Percentiles rank a stretch among this genome's conserved stretches.
These are phyloP conservation scores for Hypotaenidia philippensis DNA, from an alignment of 2,797 vertebrate species.

Conservation along the genomic window DNA sequence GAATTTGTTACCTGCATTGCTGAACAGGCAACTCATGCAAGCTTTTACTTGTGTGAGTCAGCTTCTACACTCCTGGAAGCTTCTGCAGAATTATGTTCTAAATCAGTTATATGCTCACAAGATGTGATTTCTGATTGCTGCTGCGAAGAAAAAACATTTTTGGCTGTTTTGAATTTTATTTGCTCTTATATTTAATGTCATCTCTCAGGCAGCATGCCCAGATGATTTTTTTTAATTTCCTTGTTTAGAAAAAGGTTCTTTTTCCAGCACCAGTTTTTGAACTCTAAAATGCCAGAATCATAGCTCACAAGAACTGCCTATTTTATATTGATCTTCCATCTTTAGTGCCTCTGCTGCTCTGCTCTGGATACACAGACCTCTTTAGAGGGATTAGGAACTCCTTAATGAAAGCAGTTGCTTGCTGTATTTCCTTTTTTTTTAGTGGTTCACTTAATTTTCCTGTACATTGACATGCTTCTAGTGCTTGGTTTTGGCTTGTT, in stretches of 20 bases:
- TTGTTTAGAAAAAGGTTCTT: not conserved
- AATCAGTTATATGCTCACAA: not conserved
- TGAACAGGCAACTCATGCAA: not conserved
- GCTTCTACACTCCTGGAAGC: not conserved
- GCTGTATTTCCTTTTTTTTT: not conserved
- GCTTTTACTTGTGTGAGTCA: conserved; percentile 12
- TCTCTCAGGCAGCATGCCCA: not conserved
- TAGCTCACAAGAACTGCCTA: not conserved
- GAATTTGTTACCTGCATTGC: not conserved
- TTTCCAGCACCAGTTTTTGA: not conserved
- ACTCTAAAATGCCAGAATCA: not conserved
- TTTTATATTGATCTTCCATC: not conserved
- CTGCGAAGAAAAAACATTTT: not conserved
- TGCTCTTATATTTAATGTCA: not conserved
- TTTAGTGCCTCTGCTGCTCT: not conserved
- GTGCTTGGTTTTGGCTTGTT: too few species aligned
- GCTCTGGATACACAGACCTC: not conserved
- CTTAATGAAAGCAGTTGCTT: not conserved
- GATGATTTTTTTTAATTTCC: not conserved
- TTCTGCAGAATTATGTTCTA: not conserved
- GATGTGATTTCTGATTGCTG: not conserved
- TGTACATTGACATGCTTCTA: not conserved
- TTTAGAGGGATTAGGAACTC: not conserved
- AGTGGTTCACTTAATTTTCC: not conserved
- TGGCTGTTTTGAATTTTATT: conserved; percentile 1